A percentile compares a stretch with the other conserved stretches of the same genome.
phyloP scores from a whole-genome alignment of 2,888 invertebrate genomes.

The Thymelicus acteon region DNA sequence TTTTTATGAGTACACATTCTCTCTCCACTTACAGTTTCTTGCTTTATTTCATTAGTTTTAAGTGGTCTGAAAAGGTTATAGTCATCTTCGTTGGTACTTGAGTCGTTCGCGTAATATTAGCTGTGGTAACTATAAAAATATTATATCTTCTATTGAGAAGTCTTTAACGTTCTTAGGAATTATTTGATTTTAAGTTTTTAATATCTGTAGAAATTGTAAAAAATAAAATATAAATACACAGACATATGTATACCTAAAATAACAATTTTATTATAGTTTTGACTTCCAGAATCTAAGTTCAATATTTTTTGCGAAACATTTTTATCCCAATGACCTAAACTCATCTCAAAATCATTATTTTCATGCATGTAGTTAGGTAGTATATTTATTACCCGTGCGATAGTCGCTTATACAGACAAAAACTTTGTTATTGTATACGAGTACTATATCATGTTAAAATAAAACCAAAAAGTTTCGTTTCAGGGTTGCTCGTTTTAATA shows the following conservation, averaged over 20 bases:
- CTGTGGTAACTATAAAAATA: slow-evolving; percentile 9
- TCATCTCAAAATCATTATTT: too few relatives aligned
- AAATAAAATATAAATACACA: background rate
- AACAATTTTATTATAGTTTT: too few relatives aligned
- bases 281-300: too few relatives aligned
- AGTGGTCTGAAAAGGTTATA: slow-evolving; percentile 21
- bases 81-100: slow-evolving; percentile 16
- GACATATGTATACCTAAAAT: too few relatives aligned
- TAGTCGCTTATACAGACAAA: too few relatives aligned
- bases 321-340: too few relatives aligned
- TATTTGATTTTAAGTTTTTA: background rate
- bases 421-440: too few relatives aligned
- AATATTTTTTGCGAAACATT: too few relatives aligned
- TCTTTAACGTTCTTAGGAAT: slow-evolving; percentile 1
- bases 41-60: slow-evolving; percentile 34
- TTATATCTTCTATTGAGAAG: slow-evolving; percentile 8
- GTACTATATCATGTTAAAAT: background rate
- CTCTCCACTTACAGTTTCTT: slow-evolving; percentile 47
- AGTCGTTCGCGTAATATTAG: slow-evolving; percentile 11
- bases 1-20: slow-evolving; percentile 72
- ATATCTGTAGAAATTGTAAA: background rate
- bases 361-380: too few relatives aligned
- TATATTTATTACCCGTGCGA: too few relatives aligned
- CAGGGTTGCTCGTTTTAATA: background rate
- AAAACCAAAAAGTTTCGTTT: background rate